Percentiles rank a stretch among this genome's conserved stretches.
Conservation (phyloP, 2,888 invertebrate species). For the Trissoscelio sp. region DNA sequence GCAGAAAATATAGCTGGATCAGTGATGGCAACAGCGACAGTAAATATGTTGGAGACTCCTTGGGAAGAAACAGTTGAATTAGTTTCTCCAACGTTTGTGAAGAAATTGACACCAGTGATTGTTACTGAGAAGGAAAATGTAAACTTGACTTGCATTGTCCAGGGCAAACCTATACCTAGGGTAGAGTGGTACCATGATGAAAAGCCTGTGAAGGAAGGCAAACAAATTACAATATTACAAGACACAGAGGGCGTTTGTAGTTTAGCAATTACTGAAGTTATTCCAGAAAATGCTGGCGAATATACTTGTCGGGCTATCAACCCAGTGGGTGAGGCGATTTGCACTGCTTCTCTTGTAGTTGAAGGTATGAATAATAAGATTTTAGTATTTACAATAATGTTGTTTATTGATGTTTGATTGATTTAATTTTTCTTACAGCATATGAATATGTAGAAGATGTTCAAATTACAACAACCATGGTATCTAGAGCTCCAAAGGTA, state of each 20-base stretch:
- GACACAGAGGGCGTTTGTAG: conserved; percentile 91
- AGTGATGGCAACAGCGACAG: conserved; percentile 92
- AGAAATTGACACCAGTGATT: conserved; percentile 88
- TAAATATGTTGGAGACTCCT: conserved; percentile 86
- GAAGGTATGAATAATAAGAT: conserved; percentile 87
- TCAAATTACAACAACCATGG: conserved; percentile 87
- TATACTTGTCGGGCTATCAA: conserved; percentile 94
- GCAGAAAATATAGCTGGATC: conserved; percentile 96
- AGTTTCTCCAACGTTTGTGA: conserved; percentile 90
- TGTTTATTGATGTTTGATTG: neutral
- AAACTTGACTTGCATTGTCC: conserved; percentile 88
- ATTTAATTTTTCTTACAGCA: conserved; percentile 85
- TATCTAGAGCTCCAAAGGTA: conserved; percentile 87
- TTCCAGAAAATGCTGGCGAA: conserved; percentile 94
- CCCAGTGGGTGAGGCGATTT: conserved; percentile 91
- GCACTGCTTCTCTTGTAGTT: conserved; percentile 90
- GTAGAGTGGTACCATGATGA: conserved; percentile 92
- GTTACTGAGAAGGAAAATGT: conserved; percentile 97
- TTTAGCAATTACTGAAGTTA: conserved; percentile 93
- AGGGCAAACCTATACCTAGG: conserved; percentile 91
- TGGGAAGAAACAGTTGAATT: conserved; percentile 86
- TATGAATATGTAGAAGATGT: conserved; percentile 96
- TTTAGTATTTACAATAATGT: neutral
- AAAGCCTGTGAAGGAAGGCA: conserved; percentile 88
- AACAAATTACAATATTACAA: conserved; percentile 90